Base-by-base conservation (phyloP, 2,113 vertebrate species). In the Aphyosemion australe region DNA sequence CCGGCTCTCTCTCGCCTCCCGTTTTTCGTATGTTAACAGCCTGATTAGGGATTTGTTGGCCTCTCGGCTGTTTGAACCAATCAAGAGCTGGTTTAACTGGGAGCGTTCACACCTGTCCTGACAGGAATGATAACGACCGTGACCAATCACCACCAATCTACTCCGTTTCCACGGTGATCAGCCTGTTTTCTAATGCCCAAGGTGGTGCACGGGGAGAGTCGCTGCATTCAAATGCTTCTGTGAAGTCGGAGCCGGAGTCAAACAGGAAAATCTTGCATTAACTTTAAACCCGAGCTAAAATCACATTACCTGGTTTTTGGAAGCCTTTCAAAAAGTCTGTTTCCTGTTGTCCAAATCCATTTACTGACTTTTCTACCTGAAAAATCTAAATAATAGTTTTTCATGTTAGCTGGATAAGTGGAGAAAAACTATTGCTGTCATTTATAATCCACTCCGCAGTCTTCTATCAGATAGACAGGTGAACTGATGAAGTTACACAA, bases 31-130 rank as follows among this genome's bases (percentile, higher is more conserved):
- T 73, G 82, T 83, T 77, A 69, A 86, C 72, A 69, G 43, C 54
- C 75, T 87, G 84, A 86, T 88, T 87, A 84, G 79, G 79, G 76
- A 89, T 83, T 86, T 86, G 79, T 75, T 71, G 78, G 81, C 71
- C 87, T 87, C 81, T 69, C 18, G 72, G 86, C 78, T 14, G 73
- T 87, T 85, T 84, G 73, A 85, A 78, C 89, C 83, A 89, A 89
- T 90, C 86, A 89, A 76, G 72, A 71, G 69, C 64, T 60, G 62
- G 81, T 87, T 88, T 84, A 86, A 85, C 76, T 64, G 62, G 74
- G 51, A 6, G 60, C 47, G 43, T 63, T 87, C 81, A 78, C 81
- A 89, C 87, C 87, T 87, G 78, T 87, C 81, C 84, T 89, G 87
- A 89, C 81, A 84, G 79, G 83, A 90, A 90, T 88, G 81, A 84